phyloP scores from a whole-genome alignment of 2,797 vertebrate genomes.

The Manis javanica region DNA sequence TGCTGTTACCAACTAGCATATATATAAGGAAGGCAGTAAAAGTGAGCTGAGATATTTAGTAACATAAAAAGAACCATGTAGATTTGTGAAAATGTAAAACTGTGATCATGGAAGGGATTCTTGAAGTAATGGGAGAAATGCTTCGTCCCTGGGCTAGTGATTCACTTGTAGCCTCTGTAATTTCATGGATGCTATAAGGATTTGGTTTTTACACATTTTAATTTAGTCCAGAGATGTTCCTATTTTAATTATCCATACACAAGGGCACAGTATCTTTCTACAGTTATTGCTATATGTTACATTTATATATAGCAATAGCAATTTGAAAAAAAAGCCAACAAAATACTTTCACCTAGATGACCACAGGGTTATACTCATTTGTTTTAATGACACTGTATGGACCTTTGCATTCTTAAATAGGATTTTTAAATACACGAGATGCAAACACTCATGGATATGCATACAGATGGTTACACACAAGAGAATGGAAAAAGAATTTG shows the following conservation, averaged over 20 bases:
- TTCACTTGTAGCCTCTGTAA: constrained; percentile 73
- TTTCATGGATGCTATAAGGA: constrained; percentile 81
- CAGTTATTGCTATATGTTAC: constrained; percentile 80
- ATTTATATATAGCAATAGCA: constrained; percentile 78
- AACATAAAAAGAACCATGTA: constrained; percentile 68
- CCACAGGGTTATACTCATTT: constrained; percentile 71
- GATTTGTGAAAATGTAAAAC: constrained; percentile 73
- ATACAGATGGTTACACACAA: background rate
- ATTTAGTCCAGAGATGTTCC: constrained; percentile 79
- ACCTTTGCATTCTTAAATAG: constrained; percentile 75
- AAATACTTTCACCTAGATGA: constrained; percentile 70
- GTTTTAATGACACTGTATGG: constrained; percentile 64
- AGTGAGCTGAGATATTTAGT: constrained; percentile 56
- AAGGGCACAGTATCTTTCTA: constrained; percentile 76
- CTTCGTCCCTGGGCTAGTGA: constrained; percentile 71
- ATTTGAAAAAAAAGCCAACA: constrained; percentile 62
- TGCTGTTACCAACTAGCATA: background rate
- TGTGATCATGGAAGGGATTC: constrained; percentile 48
- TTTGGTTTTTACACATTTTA: constrained; percentile 82
- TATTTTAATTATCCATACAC: constrained; percentile 83
- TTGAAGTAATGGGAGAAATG: constrained; percentile 43
- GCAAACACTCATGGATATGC: background rate
- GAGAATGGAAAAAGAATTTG: background rate
- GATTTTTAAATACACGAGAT: constrained; percentile 3
- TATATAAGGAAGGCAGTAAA: constrained; percentile 45